phyloP scores from a whole-genome alignment of 2,888 invertebrate genomes.

The Zele albiditarsus region DNA sequence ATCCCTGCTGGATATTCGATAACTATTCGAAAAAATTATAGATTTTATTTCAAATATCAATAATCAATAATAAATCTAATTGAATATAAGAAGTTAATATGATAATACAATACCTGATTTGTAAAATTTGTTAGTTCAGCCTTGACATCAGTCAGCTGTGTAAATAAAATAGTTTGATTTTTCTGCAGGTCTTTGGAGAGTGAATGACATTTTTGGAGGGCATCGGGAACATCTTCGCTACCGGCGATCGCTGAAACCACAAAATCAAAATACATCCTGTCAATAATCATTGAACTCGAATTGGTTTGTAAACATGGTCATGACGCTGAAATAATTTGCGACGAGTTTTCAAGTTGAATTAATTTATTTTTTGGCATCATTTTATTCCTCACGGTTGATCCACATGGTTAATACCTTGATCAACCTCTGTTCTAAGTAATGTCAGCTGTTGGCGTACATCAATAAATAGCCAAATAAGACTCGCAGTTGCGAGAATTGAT shows the following conservation, averaged over 20 bases:
- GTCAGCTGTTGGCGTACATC: constrained; percentile 81
- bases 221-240: constrained; percentile 81
- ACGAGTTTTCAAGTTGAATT: background rate
- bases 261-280: constrained; percentile 40
- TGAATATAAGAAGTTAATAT: background rate
- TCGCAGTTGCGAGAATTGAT: constrained; percentile 79
- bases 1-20: constrained; percentile 71
- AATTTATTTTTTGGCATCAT: constrained; percentile 1
- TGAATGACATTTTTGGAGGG: constrained; percentile 82
- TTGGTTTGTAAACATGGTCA: background rate
- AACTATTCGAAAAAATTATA: constrained; percentile 66
- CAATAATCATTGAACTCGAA: background rate
- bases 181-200: constrained; percentile 79
- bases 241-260: constrained; percentile 78
- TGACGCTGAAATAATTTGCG: constrained; percentile 1
- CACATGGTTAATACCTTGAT: constrained; percentile 75
- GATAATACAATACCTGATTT: constrained; percentile 69
- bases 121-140: constrained; percentile 75
- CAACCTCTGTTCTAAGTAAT: constrained; percentile 78
- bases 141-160: constrained; percentile 77
- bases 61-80: background rate
- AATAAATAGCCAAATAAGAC: constrained; percentile 81
- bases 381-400: background rate
- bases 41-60: constrained; percentile 20
- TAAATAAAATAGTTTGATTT: constrained; percentile 79